Percentiles rank a stretch among this genome's conserved stretches.
Evolutionary conservation across 2,888 invertebrate genomes (phyloP).

Genomic region (Emmelina monodactyla): DNA sequence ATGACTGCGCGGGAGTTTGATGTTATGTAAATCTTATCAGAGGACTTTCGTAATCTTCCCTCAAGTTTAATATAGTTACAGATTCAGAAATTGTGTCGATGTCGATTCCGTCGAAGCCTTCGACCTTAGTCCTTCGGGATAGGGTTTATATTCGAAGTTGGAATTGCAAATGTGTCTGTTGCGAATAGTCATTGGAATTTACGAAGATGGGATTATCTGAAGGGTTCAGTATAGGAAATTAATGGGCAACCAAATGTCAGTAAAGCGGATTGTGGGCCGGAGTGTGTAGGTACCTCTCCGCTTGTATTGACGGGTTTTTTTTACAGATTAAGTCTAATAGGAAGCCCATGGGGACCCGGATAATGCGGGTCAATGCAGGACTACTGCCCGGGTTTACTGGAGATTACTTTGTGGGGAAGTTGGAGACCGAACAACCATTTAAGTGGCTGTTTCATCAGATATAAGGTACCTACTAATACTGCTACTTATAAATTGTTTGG

Average conservation of each 20-base stretch:
- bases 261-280: background rate
- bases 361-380: too few species aligned
- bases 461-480: too few species aligned
- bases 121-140: too few species aligned
- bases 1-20: background rate
- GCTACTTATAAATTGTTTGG: too few species aligned
- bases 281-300: background rate
- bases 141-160: too few species aligned
- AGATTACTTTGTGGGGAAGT: too few species aligned
- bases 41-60: conserved; percentile 1
- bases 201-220: background rate
- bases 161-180: too few species aligned
- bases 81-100: conserved; percentile 2
- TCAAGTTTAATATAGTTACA: conserved; percentile 4
- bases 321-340: background rate
- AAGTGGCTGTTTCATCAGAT: too few species aligned
- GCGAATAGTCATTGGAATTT: conserved; percentile 1
- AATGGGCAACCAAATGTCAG: background rate
- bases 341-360: too few species aligned
- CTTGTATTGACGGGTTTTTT: background rate
- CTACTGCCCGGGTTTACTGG: too few species aligned
- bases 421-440: too few species aligned
- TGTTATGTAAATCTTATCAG: conserved; percentile 3
- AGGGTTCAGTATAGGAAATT: background rate
- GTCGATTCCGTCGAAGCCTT: background rate